These are phyloP conservation scores for Bolinopsis microptera DNA, from an alignment of 37 sponge, comb jelly and placozoan species.

Conservation along the genomic window DNA sequence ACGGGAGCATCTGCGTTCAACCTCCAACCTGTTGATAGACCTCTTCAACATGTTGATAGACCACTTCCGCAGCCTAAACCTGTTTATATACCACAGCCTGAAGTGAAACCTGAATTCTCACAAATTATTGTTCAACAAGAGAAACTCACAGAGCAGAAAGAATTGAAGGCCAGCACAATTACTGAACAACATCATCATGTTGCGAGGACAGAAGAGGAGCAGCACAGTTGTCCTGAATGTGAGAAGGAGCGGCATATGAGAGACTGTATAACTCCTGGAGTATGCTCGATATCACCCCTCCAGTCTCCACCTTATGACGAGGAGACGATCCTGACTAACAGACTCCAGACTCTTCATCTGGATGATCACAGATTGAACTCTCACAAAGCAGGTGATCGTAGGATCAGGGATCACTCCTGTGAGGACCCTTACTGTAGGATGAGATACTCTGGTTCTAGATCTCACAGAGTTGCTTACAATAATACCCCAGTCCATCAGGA, in stretches of 20 bases:
- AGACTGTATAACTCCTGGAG: background rate
- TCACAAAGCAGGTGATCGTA: too few species aligned
- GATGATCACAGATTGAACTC: background rate
- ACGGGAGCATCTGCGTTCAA: background rate
- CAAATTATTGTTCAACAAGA: background rate
- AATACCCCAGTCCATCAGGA: background rate
- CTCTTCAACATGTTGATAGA: slow-evolving; percentile 3
- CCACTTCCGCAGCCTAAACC: too few species aligned
- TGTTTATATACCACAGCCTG: background rate
- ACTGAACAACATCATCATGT: background rate
- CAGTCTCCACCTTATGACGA: background rate
- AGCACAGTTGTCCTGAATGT: background rate
- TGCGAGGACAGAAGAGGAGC: background rate
- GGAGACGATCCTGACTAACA: background rate
- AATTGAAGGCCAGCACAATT: background rate
- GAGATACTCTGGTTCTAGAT: too few species aligned
- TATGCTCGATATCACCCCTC: background rate
- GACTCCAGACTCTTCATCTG: background rate
- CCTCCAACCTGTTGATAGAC: slow-evolving; percentile 18
- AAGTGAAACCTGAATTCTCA: too few species aligned
- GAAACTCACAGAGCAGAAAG: background rate
- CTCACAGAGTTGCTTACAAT: background rate
- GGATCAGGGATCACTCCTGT: background rate
- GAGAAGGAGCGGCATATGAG: background rate
- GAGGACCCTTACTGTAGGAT: background rate